phyloP scores from a whole-genome alignment of 2,113 vertebrate genomes.

The Dolichotis patagonum region DNA sequence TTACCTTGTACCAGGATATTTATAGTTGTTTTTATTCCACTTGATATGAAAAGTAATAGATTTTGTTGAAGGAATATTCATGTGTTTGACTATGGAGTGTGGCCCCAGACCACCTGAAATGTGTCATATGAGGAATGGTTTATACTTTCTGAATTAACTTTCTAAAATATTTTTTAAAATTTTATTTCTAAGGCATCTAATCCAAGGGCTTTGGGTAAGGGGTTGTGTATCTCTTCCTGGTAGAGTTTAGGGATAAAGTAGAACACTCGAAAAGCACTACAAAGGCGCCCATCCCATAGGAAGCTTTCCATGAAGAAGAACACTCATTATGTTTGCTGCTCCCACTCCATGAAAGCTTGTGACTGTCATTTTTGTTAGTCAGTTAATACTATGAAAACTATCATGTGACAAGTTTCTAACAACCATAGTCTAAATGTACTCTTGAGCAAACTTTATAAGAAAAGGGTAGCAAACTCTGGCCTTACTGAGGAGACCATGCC shows the following conservation, averaged over 20 bases:
- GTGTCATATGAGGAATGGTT: background rate
- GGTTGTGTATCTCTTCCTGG: background rate
- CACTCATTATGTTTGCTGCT: background rate
- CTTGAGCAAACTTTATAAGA: slow-evolving; percentile 29
- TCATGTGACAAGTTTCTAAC: background rate
- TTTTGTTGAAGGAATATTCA: slow-evolving; percentile 24
- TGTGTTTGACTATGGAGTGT: background rate
- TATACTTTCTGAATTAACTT: background rate
- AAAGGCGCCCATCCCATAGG: background rate
- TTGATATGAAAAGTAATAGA: background rate
- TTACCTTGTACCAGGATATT: background rate
- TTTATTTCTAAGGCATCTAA: background rate
- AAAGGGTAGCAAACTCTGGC: slow-evolving; percentile 1
- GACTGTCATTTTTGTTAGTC: background rate
- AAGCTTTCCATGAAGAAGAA: background rate
- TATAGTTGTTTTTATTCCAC: background rate
- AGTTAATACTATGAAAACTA: background rate
- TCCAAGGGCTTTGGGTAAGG: background rate
- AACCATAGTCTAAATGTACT: background rate
- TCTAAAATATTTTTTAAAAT: background rate
- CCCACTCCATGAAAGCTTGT: background rate
- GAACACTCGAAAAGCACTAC: background rate
- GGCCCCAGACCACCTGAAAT: background rate
- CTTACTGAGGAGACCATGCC: background rate
- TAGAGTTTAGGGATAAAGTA: background rate